Conservation (phyloP, 2,888 invertebrate genomes). For the Sminthurides aquaticus region DNA sequence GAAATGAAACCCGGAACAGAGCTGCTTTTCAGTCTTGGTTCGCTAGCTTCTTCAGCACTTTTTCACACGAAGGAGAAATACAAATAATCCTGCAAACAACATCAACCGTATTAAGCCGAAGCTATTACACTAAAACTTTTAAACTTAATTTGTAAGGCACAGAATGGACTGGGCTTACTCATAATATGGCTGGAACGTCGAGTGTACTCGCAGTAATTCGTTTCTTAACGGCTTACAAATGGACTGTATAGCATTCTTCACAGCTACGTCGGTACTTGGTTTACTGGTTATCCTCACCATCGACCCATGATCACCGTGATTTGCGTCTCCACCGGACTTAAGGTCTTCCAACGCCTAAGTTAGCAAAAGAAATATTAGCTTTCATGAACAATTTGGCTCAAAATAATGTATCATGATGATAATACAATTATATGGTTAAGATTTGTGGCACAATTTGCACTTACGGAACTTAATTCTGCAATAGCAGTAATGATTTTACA, state of each 20-base stretch:
- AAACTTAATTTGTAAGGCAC: not conserved
- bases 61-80: not conserved
- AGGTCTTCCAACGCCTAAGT: no score
- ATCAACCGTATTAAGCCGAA: not conserved
- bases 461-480: slow-evolving; percentile 14
- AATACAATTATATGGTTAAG: no score
- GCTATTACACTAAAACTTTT: not conserved
- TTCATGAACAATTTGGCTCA: no score
- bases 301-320: no score
- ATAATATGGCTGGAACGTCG: slow-evolving; percentile 17
- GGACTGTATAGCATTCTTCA: slow-evolving; percentile 5
- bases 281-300: no score
- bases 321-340: no score
- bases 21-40: slow-evolving; percentile 1
- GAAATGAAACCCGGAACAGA: no score
- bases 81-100: slow-evolving; percentile 1
- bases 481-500: slow-evolving; percentile 15
- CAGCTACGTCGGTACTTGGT: not conserved
- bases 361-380: no score
- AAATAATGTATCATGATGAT: no score
- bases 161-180: no score
- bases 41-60: not conserved
- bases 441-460: no score
- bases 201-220: slow-evolving; percentile 18
- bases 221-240: slow-evolving; percentile 15